Base-by-base conservation (phyloP, 2,888 invertebrate genomes). In the Tinea pellionella region DNA sequence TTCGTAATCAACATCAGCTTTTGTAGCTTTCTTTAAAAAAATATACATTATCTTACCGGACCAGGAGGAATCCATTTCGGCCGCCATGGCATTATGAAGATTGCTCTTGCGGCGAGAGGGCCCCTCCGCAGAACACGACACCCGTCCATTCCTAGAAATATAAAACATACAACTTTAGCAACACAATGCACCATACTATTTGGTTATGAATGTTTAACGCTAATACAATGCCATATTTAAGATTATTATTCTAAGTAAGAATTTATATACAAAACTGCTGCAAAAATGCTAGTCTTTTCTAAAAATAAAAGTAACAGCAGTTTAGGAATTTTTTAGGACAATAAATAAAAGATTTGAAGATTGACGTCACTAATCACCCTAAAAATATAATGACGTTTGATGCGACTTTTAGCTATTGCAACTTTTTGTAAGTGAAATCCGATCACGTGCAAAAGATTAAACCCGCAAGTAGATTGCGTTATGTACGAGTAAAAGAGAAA, bases 21-120 rank as follows among this genome's bases (percentile, higher is more conserved):
- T 24, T 24, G 24, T 3, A 24, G 24, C 9, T 37, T 37, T 6
- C 2, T 12, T 37, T 37, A 37, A 51, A 11, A n/a, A n/a, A n/a
- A n/a, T n/a, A n/a, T n/a, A n/a, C n/a, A n/a, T n/a, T n/a, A 18
- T n/a, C 68, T 72, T 72, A 86, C 86, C 86, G 8, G 43, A 4
- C 86, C 86, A 87, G 16, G 86, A 85, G 55, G 77, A 68, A 65
- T 87, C 86, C 74, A 84, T 79, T 64, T 87, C 86, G 62, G 82
- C 75, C 47, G 83, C 79, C 83, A 86, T 80, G 63, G 89, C 84
- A 73, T 91, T 91, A 71, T 92, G 90, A 60, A 93, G 82, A 69
- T 92, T 92, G 73, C 93, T 92, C 73, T 92, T 92, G 65, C 92
- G 90, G 67, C 93, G 87, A 61, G 91, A 90, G 15, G 93, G 92